Conservation (phyloP, 2,113 vertebrate species). For the Trichechus manatus region DNA sequence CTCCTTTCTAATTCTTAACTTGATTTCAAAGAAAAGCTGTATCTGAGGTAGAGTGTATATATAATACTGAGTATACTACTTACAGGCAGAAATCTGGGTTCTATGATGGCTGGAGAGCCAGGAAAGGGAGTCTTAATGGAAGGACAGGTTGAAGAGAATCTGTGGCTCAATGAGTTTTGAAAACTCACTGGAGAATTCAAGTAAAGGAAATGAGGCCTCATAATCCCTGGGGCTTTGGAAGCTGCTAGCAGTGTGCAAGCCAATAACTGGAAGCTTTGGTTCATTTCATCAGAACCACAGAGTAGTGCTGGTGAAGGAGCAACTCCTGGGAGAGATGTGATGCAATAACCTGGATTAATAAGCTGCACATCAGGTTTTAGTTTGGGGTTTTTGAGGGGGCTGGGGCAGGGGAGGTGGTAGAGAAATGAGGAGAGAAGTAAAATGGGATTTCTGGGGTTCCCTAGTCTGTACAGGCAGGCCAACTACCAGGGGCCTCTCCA, state of each 20-base stretch:
- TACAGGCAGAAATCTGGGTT: not conserved
- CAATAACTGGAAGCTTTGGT: not conserved
- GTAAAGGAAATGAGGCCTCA: constrained; percentile 70
- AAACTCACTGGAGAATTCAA: constrained; percentile 65
- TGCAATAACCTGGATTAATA: constrained; percentile 20
- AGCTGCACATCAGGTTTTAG: not conserved
- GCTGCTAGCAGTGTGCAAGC: constrained; percentile 23
- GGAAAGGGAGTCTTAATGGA: not conserved
- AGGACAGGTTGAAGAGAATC: constrained; percentile 55
- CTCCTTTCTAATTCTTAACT: not conserved
- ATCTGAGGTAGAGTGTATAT: not conserved
- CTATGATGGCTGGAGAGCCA: not conserved
- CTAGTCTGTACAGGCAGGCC: not conserved
- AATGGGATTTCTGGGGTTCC: not conserved
- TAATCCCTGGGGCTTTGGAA: constrained; percentile 37
- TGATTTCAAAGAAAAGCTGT: not conserved
- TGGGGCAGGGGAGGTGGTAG: not conserved
- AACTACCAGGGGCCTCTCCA: not conserved
- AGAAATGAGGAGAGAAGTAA: not conserved
- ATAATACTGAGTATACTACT: not conserved
- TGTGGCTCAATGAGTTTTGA: constrained; percentile 42
- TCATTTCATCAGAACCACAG: constrained; percentile 78
- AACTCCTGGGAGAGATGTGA: constrained; percentile 75
- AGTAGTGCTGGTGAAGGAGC: constrained; percentile 37
- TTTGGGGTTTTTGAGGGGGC: not conserved